These are phyloP conservation scores for Gallinago solitaria DNA, from an alignment of 2,797 vertebrate genomes.

Conservation along the genomic window DNA sequence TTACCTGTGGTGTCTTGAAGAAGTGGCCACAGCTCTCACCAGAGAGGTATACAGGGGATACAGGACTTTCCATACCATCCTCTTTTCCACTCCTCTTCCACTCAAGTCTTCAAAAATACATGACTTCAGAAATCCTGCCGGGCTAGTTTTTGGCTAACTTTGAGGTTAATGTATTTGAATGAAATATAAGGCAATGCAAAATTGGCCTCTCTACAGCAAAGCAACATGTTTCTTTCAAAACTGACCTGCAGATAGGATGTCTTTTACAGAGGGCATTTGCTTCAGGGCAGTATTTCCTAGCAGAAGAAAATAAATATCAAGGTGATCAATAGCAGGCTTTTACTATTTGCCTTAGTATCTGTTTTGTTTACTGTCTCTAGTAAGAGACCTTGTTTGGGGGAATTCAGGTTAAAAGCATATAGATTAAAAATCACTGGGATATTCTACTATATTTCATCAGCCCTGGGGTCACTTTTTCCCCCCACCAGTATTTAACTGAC, in stretches of 20 bases:
- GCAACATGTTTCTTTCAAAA: neutral
- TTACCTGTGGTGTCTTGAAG: neutral
- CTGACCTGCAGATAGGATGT: neutral
- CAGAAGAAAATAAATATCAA: neutral
- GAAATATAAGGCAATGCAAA: neutral
- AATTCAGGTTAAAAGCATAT: neutral
- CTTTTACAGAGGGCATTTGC: neutral
- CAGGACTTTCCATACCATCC: neutral
- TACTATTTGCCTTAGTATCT: neutral
- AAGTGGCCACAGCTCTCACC: neutral
- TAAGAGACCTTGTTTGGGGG: neutral
- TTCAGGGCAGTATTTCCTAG: neutral
- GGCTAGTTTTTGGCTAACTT: neutral
- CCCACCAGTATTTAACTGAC: neutral
- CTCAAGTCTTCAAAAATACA: neutral
- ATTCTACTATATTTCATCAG: neutral
- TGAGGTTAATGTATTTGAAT: neutral
- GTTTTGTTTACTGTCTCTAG: neutral
- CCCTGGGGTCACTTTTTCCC: neutral
- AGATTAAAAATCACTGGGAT: neutral
- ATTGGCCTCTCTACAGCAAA: neutral
- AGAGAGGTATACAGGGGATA: neutral
- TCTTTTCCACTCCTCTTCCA: neutral
- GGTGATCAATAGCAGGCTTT: neutral
- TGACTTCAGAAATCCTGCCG: neutral